phyloP scores from a whole-genome alignment of 2,888 invertebrate genomes.

The Thyatira batis region DNA sequence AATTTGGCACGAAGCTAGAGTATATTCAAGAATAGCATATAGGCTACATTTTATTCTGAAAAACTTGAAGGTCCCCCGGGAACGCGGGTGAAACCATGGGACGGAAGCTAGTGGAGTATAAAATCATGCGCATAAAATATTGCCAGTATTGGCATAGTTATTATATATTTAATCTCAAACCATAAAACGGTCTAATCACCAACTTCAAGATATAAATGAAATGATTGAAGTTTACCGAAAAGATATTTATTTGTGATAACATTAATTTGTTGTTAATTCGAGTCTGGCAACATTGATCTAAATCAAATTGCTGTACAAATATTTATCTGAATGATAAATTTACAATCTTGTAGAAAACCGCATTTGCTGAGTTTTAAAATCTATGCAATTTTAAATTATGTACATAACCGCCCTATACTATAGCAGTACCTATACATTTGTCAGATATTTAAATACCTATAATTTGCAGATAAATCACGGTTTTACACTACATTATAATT shows the following conservation, averaged over 20 bases:
- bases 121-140: background rate
- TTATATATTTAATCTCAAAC: background rate
- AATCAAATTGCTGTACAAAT: constrained; percentile 38
- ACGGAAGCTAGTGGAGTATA: background rate
- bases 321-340: constrained; percentile 10
- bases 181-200: background rate
- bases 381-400: too few species aligned
- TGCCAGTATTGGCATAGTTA: background rate
- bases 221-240: constrained; percentile 53
- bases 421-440: background rate
- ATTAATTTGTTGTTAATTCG: constrained; percentile 55
- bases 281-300: constrained; percentile 38
- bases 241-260: constrained; percentile 54
- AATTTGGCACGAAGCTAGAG: too few species aligned
- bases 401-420: too few species aligned
- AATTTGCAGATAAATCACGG: too few species aligned
- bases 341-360: background rate
- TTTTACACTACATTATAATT: too few species aligned
- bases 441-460: too few species aligned
- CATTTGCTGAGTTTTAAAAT: background rate
- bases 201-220: constrained; percentile 6
- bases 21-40: too few species aligned
- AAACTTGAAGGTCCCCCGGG: too few species aligned
- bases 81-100: too few species aligned
- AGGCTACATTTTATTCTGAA: too few species aligned